phyloP scores from a whole-genome alignment of 2,888 invertebrate genomes.

The Oasisia sp. region DNA sequence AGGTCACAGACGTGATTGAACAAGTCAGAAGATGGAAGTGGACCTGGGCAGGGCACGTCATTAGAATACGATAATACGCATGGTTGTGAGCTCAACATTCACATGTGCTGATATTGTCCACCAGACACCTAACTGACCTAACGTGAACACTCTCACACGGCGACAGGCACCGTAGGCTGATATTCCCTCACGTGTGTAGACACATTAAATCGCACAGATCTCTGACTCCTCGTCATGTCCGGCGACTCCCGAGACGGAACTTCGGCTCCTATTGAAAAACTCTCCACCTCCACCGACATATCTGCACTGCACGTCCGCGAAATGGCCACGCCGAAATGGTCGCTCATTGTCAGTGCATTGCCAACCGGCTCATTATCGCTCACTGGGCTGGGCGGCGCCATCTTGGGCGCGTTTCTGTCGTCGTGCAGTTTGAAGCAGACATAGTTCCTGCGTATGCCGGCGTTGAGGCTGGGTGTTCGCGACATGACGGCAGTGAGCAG shows the following conservation, averaged over 20 bases:
- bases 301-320: background rate
- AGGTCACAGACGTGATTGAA: too few species aligned
- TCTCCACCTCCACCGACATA: slow-evolving; percentile 3
- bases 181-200: background rate
- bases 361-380: background rate
- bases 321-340: background rate
- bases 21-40: too few species aligned
- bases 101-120: background rate
- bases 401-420: background rate
- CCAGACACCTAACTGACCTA: background rate
- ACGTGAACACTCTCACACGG: background rate
- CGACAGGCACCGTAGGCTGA: background rate
- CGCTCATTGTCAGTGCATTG: background rate
- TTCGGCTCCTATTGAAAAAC: background rate
- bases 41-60: too few species aligned
- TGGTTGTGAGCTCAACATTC: background rate
- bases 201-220: background rate
- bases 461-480: background rate
- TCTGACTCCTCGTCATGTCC: background rate
- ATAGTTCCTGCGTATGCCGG: slow-evolving; percentile 9
- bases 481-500: background rate
- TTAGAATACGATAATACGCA: too few species aligned
- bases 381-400: slow-evolving; percentile 4
- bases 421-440: background rate
- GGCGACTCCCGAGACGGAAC: background rate